Base-by-base conservation (phyloP, 1,140 invertebrate genomes). In the Drosophila kanapiae region DNA sequence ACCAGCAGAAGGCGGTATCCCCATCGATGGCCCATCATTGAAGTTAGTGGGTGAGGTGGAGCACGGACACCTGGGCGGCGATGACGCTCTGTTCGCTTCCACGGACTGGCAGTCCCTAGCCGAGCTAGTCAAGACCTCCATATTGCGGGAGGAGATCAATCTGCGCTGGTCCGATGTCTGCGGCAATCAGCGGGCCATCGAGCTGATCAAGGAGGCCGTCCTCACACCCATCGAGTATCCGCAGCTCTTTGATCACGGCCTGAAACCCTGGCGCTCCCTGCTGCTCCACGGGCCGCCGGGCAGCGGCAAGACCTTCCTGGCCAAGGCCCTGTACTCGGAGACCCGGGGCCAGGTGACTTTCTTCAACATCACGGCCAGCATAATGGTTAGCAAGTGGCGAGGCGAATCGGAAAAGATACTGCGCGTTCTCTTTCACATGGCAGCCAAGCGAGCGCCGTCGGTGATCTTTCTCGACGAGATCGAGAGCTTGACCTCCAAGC, bases 401-500 rank as follows among this genome's bases (percentile, higher is more conserved):
- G 98, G 98, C 0, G 98, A 99, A 80, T 98, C 97, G 0, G 98
- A 99, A 94, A 99, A 98, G 93, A 95, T 98, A 74, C 38, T 93
- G 13, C 93, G 97, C 94, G 95, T 98, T 1, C 93, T 99, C 14
- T 97, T 98, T 76, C 97, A 98, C 75, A 94, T 98, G 94, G 98
- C 98, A 0, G 95, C 96, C n/a, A 96, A 96, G 92, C 96, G 98
- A 91, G 96, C 98, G 1, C 99, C 99, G 0, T 97, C 97, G 2
- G 98, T 98, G 40, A 98, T 99, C 77, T 99, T 99, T 93, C 96
- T 99, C 38, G 99, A 99, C 92, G 99, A 99, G 93, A 96, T 99
- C 53, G 99, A 99, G 91, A 96, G 97, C 31, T 93, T 99, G 14
- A 96, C 97, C 6, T 96, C 96, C 0, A 95, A 95, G 60, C 93